Evolutionary conservation across 1,140 invertebrate species (phyloP).

Genomic region (Bradysia coprophila): DNA sequence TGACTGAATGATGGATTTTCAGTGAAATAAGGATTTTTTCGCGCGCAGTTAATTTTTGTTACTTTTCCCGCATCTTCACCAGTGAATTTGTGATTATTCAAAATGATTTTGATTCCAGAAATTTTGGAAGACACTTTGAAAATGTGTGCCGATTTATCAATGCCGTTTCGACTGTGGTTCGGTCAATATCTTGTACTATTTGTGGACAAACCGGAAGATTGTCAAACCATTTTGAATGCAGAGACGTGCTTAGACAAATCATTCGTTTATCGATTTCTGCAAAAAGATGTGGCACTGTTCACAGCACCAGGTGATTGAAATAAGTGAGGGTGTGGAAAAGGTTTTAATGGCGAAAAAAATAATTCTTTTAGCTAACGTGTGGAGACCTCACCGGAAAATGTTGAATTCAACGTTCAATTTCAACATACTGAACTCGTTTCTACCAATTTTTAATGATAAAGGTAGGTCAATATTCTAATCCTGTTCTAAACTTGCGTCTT

Average conservation of each 20-base stretch:
- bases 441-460: conserved; percentile 4
- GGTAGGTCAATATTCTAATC: too few relatives aligned
- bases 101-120: background rate
- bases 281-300: background rate
- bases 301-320: background rate
- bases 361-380: background rate
- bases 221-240: background rate
- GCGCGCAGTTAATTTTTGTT: too few relatives aligned
- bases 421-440: conserved; percentile 1
- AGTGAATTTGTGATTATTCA: too few relatives aligned
- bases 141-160: background rate
- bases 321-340: too few relatives aligned
- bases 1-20: too few relatives aligned
- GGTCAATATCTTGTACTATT: background rate
- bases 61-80: too few relatives aligned
- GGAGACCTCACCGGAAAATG: conserved; percentile 1
- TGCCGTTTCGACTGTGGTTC: background rate
- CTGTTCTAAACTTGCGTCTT: too few relatives aligned
- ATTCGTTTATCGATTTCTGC: background rate
- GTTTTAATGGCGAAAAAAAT: background rate
- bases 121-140: background rate
- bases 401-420: conserved; percentile 3
- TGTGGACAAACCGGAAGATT: background rate
- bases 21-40: too few relatives aligned
- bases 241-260: background rate